Conservation (phyloP, 2,888 invertebrate genomes). For the Ditula angustiorana region DNA sequence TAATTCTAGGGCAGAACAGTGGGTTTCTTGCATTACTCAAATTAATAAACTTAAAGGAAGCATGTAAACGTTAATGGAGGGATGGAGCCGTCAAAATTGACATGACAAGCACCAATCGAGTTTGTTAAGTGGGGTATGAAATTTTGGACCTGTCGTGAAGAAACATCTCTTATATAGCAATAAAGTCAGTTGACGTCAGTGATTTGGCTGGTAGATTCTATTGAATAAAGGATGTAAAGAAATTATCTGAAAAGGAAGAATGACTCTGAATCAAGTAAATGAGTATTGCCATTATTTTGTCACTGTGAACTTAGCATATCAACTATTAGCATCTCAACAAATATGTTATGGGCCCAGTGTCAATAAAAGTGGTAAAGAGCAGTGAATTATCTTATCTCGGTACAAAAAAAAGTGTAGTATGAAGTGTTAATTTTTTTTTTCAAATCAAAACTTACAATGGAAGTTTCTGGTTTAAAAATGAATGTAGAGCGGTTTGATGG, state of each 20-base stretch:
- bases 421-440: not conserved
- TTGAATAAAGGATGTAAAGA: not conserved
- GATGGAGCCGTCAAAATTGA: slow-evolving; percentile 7
- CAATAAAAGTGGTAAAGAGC: not conserved
- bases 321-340: too few species aligned
- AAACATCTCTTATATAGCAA: not conserved
- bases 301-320: too few species aligned
- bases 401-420: not conserved
- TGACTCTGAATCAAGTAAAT: not conserved
- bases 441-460: not conserved
- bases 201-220: not conserved
- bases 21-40: slow-evolving; percentile 11
- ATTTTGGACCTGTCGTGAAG: not conserved
- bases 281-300: not conserved
- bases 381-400: not conserved
- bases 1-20: slow-evolving; percentile 8
- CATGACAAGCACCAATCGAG: slow-evolving; percentile 17
- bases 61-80: slow-evolving; percentile 26
- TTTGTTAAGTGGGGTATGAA: slow-evolving; percentile 10
- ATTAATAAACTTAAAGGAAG: slow-evolving; percentile 22
- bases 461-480: not conserved
- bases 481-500: not conserved
- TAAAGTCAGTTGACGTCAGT: not conserved
- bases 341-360: not conserved
- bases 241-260: not conserved